A percentile compares a stretch with the other conserved stretches of the same genome.
These are phyloP conservation scores for Egretta garzetta DNA, from an alignment of 2,113 vertebrate genomes.

Conservation along the genomic window DNA sequence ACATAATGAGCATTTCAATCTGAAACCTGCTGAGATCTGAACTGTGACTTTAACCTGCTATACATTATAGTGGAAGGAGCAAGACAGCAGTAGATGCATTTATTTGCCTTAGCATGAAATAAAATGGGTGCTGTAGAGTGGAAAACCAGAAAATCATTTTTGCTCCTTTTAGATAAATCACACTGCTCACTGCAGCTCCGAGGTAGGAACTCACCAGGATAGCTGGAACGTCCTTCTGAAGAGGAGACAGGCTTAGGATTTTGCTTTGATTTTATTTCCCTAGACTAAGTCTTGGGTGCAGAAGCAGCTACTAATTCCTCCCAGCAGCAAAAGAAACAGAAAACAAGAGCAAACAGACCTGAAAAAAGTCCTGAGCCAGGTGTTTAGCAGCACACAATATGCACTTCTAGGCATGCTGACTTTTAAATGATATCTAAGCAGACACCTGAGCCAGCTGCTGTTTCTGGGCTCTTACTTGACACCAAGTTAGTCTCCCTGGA, in stretches of 20 bases:
- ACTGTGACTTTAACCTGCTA: constrained; percentile 54
- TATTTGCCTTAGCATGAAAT: constrained; percentile 60
- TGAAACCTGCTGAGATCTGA: constrained; percentile 65
- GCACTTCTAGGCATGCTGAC: not conserved
- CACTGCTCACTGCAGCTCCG: not conserved
- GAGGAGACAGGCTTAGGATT: not conserved
- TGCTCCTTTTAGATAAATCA: constrained; percentile 18
- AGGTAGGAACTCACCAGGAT: not conserved
- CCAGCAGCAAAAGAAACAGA: not conserved
- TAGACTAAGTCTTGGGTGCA: not conserved
- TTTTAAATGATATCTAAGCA: constrained; percentile 4
- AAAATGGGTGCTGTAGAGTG: constrained; percentile 51
- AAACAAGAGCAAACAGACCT: not conserved
- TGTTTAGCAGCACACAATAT: not conserved
- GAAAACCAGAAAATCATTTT: constrained; percentile 61
- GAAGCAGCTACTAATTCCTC: not conserved
- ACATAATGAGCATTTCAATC: constrained; percentile 55
- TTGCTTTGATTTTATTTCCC: constrained; percentile 16
- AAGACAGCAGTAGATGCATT: constrained; percentile 30
- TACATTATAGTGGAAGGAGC: constrained; percentile 1
- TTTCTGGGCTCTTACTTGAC: not conserved
- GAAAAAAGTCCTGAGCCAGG: not conserved
- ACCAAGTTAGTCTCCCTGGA: not conserved
- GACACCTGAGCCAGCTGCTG: not conserved
- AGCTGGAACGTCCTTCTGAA: not conserved